phyloP scores from a whole-genome alignment of 2,797 vertebrate species.

The Coregonus sp. region DNA sequence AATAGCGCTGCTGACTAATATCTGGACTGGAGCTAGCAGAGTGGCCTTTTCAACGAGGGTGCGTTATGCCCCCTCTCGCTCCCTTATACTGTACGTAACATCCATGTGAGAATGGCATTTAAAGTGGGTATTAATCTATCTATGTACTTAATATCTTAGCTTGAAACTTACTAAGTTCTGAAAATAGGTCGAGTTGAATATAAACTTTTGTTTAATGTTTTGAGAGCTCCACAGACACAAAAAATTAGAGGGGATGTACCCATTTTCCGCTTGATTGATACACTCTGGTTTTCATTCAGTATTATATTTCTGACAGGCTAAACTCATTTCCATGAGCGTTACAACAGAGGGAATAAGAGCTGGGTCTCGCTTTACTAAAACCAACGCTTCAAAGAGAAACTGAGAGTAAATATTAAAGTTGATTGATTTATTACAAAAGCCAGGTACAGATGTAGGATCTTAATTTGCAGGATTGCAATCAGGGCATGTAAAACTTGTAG shows the following conservation, averaged over 20 bases:
- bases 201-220: background rate
- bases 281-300: background rate
- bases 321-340: background rate
- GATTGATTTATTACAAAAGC: too few species aligned
- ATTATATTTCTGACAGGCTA: background rate
- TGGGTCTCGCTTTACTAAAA: background rate
- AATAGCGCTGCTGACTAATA: conserved; percentile 74
- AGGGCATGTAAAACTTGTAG: too few species aligned
- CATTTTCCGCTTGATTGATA: background rate
- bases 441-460: too few species aligned
- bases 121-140: too few species aligned
- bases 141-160: background rate
- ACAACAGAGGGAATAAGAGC: background rate
- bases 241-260: background rate
- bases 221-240: conserved; percentile 60
- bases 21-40: conserved; percentile 57
- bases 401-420: background rate
- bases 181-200: background rate
- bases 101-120: background rate
- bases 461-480: too few species aligned
- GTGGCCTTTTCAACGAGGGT: conserved; percentile 43
- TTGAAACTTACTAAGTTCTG: background rate
- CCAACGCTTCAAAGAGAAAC: background rate
- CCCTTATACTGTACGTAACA: background rate
- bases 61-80: conserved; percentile 13